phyloP scores from a whole-genome alignment of 2,113 vertebrate genomes.

The Thunnus maccoyii region DNA sequence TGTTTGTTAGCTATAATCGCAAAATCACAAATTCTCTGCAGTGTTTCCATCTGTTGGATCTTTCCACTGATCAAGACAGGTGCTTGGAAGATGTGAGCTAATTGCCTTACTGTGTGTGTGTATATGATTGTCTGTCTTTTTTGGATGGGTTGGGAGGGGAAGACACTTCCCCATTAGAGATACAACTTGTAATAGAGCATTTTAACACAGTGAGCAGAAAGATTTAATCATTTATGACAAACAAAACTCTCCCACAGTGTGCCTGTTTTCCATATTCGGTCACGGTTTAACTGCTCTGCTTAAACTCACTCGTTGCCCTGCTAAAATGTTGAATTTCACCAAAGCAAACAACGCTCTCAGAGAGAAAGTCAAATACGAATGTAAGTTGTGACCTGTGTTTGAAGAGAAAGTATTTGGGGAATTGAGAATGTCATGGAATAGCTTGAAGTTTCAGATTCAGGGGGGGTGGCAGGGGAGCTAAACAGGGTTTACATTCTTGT shows the following conservation, averaged over 20 bases:
- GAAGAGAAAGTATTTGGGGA: background rate
- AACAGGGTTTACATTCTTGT: background rate
- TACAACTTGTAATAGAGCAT: background rate
- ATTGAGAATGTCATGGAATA: constrained; percentile 19
- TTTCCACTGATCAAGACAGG: constrained; percentile 40
- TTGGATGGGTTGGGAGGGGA: background rate
- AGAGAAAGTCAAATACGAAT: background rate
- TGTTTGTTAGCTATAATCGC: constrained; percentile 31
- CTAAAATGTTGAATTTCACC: constrained; percentile 21
- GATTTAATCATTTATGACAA: background rate
- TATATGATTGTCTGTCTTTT: background rate
- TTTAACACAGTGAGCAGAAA: background rate
- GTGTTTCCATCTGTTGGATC: constrained; percentile 45
- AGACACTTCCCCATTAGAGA: background rate
- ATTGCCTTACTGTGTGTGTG: background rate
- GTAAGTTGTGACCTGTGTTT: background rate
- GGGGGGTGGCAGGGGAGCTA: background rate
- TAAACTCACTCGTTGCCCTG: background rate
- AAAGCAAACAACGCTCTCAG: background rate
- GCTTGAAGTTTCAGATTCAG: background rate
- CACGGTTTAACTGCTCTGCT: too few species aligned
- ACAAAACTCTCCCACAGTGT: background rate
- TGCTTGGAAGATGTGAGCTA: constrained; percentile 27
- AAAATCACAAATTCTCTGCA: constrained; percentile 36
- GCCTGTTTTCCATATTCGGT: too few species aligned